Percentiles rank a stretch among this genome's conserved stretches.
These are phyloP conservation scores for Cryptosula pallasiana DNA, from an alignment of 2,888 invertebrate species.

Conservation along the genomic window DNA sequence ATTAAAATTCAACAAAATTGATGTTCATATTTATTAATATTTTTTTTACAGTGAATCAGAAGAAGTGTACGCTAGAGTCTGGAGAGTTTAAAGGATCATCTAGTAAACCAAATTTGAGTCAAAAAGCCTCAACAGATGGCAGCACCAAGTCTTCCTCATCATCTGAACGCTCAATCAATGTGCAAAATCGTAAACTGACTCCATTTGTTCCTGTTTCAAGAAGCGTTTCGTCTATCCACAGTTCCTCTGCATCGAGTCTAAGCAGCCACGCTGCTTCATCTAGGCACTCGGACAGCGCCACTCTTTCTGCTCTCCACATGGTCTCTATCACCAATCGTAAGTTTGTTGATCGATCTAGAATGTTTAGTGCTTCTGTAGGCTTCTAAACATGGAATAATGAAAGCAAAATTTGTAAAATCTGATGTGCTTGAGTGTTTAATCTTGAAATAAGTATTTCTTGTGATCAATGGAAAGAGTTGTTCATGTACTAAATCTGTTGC, in stretches of 20 bases:
- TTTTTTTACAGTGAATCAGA: constrained; percentile 11
- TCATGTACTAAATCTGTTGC: too few species aligned
- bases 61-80: constrained; percentile 12
- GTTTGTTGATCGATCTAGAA: background rate
- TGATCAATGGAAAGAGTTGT: too few species aligned
- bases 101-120: background rate
- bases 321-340: background rate
- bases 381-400: too few species aligned
- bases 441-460: too few species aligned
- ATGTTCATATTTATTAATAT: background rate
- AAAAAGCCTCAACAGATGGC: background rate
- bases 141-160: background rate
- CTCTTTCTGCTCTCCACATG: background rate
- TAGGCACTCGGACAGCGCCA: background rate
- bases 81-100: background rate
- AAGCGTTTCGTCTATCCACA: background rate
- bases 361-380: too few species aligned
- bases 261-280: background rate
- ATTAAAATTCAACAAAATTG: too few species aligned
- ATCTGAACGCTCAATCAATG: background rate
- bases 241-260: background rate
- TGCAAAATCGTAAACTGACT: background rate
- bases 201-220: background rate
- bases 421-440: too few species aligned
- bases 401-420: too few species aligned